Base-by-base conservation (phyloP, 2,888 invertebrate genomes). In the Clepsis dumicolana region DNA sequence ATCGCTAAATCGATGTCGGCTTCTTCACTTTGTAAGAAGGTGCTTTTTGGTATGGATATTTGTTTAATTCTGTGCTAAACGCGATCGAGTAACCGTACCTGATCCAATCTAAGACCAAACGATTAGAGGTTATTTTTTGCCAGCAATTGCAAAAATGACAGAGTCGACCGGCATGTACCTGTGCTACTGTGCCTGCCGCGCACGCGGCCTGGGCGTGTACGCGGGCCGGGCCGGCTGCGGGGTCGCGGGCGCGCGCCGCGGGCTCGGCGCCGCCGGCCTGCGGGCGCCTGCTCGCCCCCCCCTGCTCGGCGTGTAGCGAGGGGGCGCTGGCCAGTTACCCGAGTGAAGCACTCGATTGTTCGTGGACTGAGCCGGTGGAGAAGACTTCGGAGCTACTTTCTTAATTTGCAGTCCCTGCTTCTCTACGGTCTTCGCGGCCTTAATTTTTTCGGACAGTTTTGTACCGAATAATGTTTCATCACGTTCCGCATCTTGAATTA, bases 301-400 rank as follows among this genome's bases (percentile, higher is more conserved):
- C 70, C 70, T 72, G 73, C 61, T 70, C 66, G 70, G 44, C 64
- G 59, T 64, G 72, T 64, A 72, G 16, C 72, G 74, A 59, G 73
- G 64, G 57, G 75, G 73, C 35, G 60, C 73, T 24, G 54, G 5
- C 74, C 72, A 71, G 72, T 74, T 73, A 74, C 72, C 73, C 72
- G 52, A 61, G 57, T 60, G 35, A 25, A 21, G n/a, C n/a, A n/a
- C n/a, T n/a, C n/a, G n/a, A n/a, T n/a, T n/a, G n/a, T n/a, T n/a
- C n/a, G n/a, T n/a, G n/a, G n/a, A n/a, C n/a, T n/a, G n/a, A n/a
- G n/a, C n/a, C n/a, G n/a, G n/a, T n/a, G n/a, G n/a, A n/a, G n/a
- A n/a, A n/a, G n/a, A n/a, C n/a, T n/a, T n/a, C n/a, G n/a, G n/a
- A n/a, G n/a, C n/a, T n/a, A n/a, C n/a, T 63, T 69, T 70, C 32